Evolutionary conservation across 2,888 invertebrate species (phyloP).

Genomic region (Buathra laborator): DNA sequence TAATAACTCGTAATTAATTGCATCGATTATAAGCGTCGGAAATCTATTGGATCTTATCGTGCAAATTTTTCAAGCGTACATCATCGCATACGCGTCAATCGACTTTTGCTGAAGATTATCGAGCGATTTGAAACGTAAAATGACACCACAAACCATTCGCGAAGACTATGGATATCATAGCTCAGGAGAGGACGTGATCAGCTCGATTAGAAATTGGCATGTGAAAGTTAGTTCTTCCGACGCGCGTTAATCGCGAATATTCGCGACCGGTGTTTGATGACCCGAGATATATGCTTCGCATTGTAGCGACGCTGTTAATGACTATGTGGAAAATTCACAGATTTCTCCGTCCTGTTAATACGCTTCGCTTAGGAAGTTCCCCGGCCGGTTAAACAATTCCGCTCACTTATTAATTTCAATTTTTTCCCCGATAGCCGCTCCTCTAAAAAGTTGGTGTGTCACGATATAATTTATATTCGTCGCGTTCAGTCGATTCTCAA

Average conservation of each 20-base stretch:
- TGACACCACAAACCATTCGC: not conserved
- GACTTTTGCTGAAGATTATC: not conserved
- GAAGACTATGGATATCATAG: not conserved
- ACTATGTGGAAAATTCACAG: not conserved
- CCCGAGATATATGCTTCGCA: not conserved
- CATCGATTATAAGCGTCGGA: no score
- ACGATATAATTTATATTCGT: no score
- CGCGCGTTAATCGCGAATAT: conserved; percentile 28
- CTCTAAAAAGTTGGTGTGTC: no score
- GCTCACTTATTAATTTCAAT: not conserved
- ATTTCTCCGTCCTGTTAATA: not conserved
- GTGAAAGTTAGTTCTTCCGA: conserved; percentile 45
- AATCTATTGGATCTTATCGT: no score
- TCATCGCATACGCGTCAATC: no score
- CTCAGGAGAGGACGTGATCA: conserved; percentile 20
- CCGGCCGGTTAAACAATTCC: conserved; percentile 1
- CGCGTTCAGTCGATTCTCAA: no score
- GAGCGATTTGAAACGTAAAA: not conserved
- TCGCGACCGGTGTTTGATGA: conserved; percentile 40
- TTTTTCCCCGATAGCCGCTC: not conserved
- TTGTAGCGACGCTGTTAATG: not conserved
- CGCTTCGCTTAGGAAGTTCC: conserved; percentile 4
- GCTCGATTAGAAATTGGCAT: conserved; percentile 50
- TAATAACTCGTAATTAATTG: no score
- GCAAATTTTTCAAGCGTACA: no score